Evolutionary conservation across 2,113 vertebrate genomes (phyloP).

Genomic region (Mormyrus iriodes): DNA sequence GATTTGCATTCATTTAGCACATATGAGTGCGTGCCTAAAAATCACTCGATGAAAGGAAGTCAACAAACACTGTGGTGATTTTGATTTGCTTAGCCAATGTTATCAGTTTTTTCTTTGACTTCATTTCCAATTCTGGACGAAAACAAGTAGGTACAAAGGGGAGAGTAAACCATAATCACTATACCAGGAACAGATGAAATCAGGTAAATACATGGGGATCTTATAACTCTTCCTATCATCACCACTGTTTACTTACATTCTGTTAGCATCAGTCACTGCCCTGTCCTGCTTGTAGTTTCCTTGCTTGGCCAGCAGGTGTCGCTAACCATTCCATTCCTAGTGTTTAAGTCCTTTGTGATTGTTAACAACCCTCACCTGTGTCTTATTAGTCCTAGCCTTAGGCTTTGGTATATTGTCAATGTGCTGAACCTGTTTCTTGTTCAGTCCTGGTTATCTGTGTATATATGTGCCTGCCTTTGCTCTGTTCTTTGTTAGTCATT

Average conservation of each 20-base stretch:
- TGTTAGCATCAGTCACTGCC: neutral
- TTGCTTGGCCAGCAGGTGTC: neutral
- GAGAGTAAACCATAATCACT: neutral
- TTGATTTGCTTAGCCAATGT: neutral
- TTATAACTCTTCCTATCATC: neutral
- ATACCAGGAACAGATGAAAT: neutral
- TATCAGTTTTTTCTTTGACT: neutral
- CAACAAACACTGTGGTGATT: neutral
- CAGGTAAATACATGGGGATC: neutral
- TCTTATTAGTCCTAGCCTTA: neutral
- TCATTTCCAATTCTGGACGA: neutral
- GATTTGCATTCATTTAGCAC: neutral
- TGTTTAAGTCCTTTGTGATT: neutral
- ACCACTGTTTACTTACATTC: neutral
- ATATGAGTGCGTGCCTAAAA: neutral
- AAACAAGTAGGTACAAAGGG: neutral
- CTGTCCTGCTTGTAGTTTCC: neutral
- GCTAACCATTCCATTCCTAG: neutral
- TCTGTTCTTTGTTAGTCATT: no score
- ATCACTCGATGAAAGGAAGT: neutral
- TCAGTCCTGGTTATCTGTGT: neutral
- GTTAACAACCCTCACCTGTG: neutral
- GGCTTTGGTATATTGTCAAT: neutral
- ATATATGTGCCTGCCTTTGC: neutral
- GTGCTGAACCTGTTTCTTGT: neutral